These are phyloP conservation scores for Drosophila lini DNA, from an alignment of 1,140 invertebrate species.

Conservation along the genomic window DNA sequence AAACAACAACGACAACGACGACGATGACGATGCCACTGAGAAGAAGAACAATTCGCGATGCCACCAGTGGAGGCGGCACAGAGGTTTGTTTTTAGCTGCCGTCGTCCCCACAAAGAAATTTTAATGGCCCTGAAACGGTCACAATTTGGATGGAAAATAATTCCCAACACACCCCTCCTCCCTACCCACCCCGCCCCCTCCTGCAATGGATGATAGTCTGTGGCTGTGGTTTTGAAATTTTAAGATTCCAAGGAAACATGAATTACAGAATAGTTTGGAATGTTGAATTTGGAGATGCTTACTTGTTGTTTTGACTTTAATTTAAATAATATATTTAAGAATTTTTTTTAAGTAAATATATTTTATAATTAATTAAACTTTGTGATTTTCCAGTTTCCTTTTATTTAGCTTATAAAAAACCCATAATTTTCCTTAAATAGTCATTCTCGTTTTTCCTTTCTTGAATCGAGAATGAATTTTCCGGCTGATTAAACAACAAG, in stretches of 20 bases:
- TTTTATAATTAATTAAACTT: not conserved
- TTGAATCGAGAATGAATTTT: slow-evolving; percentile 8
- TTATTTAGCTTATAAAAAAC: not conserved
- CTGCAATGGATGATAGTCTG: not conserved
- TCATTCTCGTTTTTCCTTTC: not conserved
- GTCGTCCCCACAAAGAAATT: slow-evolving; percentile 36
- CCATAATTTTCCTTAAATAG: not conserved
- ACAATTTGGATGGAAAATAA: slow-evolving; percentile 22
- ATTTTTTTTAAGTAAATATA: no score
- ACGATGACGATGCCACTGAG: not conserved
- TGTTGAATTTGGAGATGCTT: not conserved
- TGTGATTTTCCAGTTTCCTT: not conserved
- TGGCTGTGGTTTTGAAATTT: slow-evolving; percentile 19
- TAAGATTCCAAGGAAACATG: slow-evolving; percentile 11
- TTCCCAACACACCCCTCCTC: not conserved
- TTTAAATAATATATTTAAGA: no score
- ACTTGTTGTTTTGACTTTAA: not conserved
- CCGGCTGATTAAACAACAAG: slow-evolving; percentile 8
- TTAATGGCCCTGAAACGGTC: slow-evolving; percentile 38
- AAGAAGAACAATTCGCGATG: slow-evolving; percentile 33
- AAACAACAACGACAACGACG: slow-evolving; percentile 39
- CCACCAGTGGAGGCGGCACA: not conserved
- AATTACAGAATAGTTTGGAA: not conserved
- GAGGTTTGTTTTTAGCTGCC: slow-evolving; percentile 2
- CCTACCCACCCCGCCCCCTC: not conserved